Evolutionary conservation across 2,797 vertebrate genomes (phyloP).

Genomic region (Darevskia mixta): DNA sequence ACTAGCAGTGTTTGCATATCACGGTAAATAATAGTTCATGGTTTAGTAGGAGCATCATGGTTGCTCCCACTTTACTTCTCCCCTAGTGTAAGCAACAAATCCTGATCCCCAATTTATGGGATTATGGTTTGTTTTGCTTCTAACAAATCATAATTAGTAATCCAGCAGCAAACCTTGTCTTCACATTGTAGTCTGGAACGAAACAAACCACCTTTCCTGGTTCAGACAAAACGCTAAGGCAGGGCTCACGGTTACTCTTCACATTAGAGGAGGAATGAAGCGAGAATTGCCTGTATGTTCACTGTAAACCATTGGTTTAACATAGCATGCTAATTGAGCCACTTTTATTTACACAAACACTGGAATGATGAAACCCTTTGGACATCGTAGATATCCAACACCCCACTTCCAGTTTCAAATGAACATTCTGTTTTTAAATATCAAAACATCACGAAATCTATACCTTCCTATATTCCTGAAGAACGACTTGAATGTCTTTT

Average conservation of each 20-base stretch:
- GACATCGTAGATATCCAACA: neutral
- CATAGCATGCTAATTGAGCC: neutral
- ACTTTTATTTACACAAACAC: neutral
- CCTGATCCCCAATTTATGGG: neutral
- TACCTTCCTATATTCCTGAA: constrained; percentile 97
- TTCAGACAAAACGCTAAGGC: neutral
- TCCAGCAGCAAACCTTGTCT: neutral
- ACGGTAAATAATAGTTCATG: neutral
- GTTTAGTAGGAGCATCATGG: neutral
- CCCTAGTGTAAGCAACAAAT: neutral
- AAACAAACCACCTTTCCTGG: neutral
- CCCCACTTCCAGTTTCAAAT: neutral
- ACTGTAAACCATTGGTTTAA: neutral
- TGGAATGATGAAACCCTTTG: neutral
- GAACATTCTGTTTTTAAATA: constrained; percentile 3
- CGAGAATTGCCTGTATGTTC: neutral
- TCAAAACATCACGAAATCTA: constrained; percentile 22
- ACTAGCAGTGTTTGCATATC: neutral
- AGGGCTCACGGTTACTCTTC: neutral
- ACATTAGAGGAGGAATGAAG: neutral
- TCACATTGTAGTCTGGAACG: neutral
- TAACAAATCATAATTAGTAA: too few relatives aligned
- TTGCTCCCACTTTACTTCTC: neutral
- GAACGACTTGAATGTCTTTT: constrained; percentile 91
- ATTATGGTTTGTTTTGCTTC: neutral